phyloP scores from a whole-genome alignment of 2,113 vertebrate species.

The Indicator indicator region DNA sequence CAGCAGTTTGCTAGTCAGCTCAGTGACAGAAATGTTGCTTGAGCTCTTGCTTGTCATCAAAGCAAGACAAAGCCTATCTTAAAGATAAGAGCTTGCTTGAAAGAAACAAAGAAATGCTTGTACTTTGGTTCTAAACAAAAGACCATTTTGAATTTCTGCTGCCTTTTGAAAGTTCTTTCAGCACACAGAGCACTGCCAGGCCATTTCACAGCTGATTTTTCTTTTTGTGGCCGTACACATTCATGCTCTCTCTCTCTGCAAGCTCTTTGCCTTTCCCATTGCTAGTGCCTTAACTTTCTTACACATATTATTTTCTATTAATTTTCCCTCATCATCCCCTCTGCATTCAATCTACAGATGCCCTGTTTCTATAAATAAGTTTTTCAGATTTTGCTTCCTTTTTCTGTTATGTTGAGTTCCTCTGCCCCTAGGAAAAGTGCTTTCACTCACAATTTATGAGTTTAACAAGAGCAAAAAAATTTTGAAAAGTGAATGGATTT shows the following conservation, averaged over 20 bases:
- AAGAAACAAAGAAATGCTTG: background rate
- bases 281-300: background rate
- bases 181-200: background rate
- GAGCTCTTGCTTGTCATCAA: background rate
- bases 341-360: fast-evolving
- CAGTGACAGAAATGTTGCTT: background rate
- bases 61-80: background rate
- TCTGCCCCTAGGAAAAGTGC: background rate
- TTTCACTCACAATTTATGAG: background rate
- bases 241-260: background rate
- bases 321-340: background rate
- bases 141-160: background rate
- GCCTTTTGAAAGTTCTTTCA: background rate
- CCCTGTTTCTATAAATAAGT: background rate
- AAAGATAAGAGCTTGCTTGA: background rate
- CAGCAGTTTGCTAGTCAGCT: background rate
- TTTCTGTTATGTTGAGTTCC: background rate
- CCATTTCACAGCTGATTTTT: background rate
- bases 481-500: background rate
- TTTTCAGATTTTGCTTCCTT: background rate
- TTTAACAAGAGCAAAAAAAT: background rate
- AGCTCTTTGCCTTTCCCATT: background rate
- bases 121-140: background rate
- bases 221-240: background rate
- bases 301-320: background rate